Evolutionary conservation across 1,140 invertebrate genomes (phyloP), one percentile per base, ranked within the genome.

Genomic region (Cherax destructor): DNA sequence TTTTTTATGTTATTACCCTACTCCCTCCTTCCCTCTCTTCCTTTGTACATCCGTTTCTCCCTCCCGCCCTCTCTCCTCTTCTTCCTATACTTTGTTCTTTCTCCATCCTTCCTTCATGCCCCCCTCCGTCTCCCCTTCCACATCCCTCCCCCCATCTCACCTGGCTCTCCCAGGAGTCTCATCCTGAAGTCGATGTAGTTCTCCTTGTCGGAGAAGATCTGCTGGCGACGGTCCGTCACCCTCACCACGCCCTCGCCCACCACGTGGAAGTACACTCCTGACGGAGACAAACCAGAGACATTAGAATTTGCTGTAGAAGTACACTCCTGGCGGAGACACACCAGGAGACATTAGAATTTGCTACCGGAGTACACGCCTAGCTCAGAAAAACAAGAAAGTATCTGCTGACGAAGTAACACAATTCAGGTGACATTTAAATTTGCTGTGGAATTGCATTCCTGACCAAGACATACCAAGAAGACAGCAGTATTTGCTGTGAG

Each of bases 161-260:
- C 97, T 95, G 97, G 96, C 95, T 99, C 98, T 78, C 98, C 98
- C 4, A 99, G 95, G 7, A 99, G 95, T 94, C 97, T 95, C 97
- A 99, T 98, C 92, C 98, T 96, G 94, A 99, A 99, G 95, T 99
- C 98, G 93, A 99, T 99, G 94, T 99, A 99, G 94, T 98, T 98
- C 95, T 99, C 98, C 94, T 97, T 97, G 94, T 99, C 98, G 94
- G 97, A 97, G 6, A 97, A 96, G 93, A 97, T 95, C 92, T 98
- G 97, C 94, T 97, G 97, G 11, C 97, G 95, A 69, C 97, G 96
- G 61, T 97, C 97, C 59, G 96, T 95, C 11, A 98, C 96, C 92
- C 97, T 95, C 4, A 99, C 98, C 69, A 98, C 97, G 80, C 98
- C 98, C 95, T 99, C 98, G 74, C 98, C 98, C 52, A 98, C 97